Evolutionary conservation across 1,140 invertebrate genomes (phyloP).

Genomic region (Stegodyphus mimosarum): DNA sequence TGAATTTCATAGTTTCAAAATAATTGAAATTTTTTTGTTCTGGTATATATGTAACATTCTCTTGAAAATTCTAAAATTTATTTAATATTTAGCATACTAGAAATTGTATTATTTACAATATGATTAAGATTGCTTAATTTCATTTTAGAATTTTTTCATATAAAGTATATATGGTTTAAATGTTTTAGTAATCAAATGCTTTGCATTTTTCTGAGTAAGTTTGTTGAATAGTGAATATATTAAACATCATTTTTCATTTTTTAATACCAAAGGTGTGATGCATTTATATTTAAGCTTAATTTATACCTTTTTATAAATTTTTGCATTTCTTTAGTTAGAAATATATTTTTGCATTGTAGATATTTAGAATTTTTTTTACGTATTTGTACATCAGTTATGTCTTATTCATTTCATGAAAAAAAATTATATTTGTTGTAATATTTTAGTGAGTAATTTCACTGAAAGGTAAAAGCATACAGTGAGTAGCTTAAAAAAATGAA

Average conservation of each 20-base stretch:
- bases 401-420: background rate
- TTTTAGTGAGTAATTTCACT: too few species aligned
- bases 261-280: background rate
- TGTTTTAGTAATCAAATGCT: background rate
- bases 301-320: background rate
- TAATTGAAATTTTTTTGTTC: too few species aligned
- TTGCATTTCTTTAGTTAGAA: too few species aligned
- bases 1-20: too few species aligned
- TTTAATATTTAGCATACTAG: background rate
- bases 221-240: background rate
- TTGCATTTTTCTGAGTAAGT: background rate
- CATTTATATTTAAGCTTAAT: background rate
- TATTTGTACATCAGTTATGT: background rate
- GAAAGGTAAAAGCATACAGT: too few species aligned
- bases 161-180: background rate
- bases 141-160: background rate
- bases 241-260: background rate
- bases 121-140: background rate
- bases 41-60: too few species aligned
- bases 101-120: background rate
- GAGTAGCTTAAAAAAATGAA: too few species aligned
- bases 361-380: background rate
- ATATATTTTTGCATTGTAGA: background rate
- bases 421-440: background rate
- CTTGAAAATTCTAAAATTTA: too few species aligned